Evolutionary conservation across 2,888 invertebrate species (phyloP).

Genomic region (Beris chalybata): DNA sequence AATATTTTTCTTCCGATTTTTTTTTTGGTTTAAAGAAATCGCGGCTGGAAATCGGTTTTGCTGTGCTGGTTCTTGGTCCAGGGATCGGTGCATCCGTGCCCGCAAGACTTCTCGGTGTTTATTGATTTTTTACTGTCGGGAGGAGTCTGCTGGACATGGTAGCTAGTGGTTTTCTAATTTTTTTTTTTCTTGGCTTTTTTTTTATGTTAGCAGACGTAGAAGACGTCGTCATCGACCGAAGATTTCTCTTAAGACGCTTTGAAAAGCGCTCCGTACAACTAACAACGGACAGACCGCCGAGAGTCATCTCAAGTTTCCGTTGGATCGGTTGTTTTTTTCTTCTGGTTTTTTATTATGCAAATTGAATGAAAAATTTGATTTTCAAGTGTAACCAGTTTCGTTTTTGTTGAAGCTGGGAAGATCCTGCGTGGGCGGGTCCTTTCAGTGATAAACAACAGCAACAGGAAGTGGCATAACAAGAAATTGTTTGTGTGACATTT

Average conservation of each 20-base stretch:
- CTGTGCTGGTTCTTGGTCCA: not conserved
- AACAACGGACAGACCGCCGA: slow-evolving; percentile 1
- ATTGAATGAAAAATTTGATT: too few species aligned
- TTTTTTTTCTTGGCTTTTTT: slow-evolving; percentile 13
- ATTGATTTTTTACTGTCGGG: slow-evolving; percentile 25
- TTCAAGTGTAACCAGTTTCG: too few species aligned
- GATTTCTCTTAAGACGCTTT: slow-evolving; percentile 32
- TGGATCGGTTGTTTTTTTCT: too few species aligned
- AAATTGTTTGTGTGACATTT: too few species aligned
- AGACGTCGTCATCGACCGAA: slow-evolving; percentile 17
- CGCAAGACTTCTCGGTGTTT: slow-evolving; percentile 16
- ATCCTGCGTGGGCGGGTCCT: too few species aligned
- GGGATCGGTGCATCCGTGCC: not conserved
- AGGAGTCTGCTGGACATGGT: slow-evolving; percentile 1
- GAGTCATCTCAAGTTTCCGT: slow-evolving; percentile 2
- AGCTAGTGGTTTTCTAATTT: slow-evolving; percentile 3
- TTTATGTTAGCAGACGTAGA: not conserved
- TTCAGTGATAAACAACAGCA: too few species aligned
- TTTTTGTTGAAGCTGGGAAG: too few species aligned
- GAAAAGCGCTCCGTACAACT: slow-evolving; percentile 7
- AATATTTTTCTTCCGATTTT: not conserved
- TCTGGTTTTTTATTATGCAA: too few species aligned
- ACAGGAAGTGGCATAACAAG: too few species aligned
- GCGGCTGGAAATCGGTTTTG: too few species aligned
- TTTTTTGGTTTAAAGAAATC: too few species aligned